Base-by-base conservation (phyloP, 2,797 vertebrate genomes). In the Neosalanx taihuensis region DNA sequence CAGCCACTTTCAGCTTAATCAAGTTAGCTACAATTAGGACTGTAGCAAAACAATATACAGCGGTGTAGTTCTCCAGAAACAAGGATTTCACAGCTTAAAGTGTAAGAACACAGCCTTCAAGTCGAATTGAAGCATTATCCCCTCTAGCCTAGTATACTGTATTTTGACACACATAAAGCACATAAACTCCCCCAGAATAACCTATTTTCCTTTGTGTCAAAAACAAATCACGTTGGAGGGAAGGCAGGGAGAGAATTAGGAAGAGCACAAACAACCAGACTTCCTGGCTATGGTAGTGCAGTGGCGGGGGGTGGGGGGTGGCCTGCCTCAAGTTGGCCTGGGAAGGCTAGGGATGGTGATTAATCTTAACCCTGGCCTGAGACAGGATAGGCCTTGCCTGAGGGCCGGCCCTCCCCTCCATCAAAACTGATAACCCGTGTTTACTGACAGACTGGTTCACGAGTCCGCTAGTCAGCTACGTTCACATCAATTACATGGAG, bases 391-490 rank as follows among this genome's bases (percentile, higher is more conserved):
- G 46, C 49, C 41, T 51, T 6, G 26, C 46, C 49, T 30, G 49
- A 26, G 64, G 65, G 26, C 65, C 31, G 18, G 17, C 46, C 23
- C 20, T 46, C 37, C 37, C 37, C 37, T 35, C 41, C 64, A 49
- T 66, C 49, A 51, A 23, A 66, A 26, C 65, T 31, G 65, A 67
- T 67, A 67, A 67, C 64, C 64, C 46, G 0, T 12, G 41, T 9
- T 46, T 46, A 46, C 41, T 13, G 41, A 46, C 41, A 46, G 41
- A 12, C 41, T 53, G 65, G 49, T 49, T 26, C 7, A 3, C 49
- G 7, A 31, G 33, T 33, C 51, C 17, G 17, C 51, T 56, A 56
- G 18, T 12, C 46, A 5, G 46, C 49, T 67, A 67, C 29, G 4
- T 1, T 17, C 26, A 46, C 64, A 67, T 67, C 64, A 23, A 67